These are phyloP conservation scores for Paracanthobrama guichenoti DNA, from an alignment of 2,113 vertebrate genomes.

Conservation along the genomic window DNA sequence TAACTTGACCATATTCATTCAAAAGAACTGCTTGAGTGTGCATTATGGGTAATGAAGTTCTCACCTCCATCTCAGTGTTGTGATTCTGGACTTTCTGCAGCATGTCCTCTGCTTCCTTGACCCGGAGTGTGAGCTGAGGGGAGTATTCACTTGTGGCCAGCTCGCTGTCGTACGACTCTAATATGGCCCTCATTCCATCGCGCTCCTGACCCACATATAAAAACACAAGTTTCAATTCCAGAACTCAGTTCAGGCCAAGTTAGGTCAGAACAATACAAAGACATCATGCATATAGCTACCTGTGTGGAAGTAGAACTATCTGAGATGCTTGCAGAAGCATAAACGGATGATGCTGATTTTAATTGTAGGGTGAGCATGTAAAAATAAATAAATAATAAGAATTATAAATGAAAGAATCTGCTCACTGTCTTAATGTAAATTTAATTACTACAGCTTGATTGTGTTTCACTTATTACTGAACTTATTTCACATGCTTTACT, in stretches of 20 bases:
- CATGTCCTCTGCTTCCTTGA: slow-evolving; percentile 88
- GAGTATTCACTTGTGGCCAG: slow-evolving; percentile 83
- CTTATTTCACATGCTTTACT: neutral
- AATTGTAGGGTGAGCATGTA: neutral
- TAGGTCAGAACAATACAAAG: neutral
- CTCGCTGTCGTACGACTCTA: slow-evolving; percentile 93
- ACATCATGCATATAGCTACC: neutral
- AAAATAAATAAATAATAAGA: neutral
- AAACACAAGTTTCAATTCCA: neutral
- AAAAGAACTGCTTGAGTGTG: neutral
- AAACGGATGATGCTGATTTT: neutral
- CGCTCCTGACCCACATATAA: slow-evolving; percentile 80
- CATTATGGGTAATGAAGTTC: slow-evolving; percentile 2
- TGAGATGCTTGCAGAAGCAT: neutral
- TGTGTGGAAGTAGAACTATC: neutral
- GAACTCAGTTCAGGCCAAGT: neutral
- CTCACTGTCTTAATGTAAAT: neutral
- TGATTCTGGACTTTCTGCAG: slow-evolving; percentile 85
- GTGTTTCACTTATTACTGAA: slow-evolving; percentile 4
- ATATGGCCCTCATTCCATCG: slow-evolving; percentile 90
- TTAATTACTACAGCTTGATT: slow-evolving; percentile 18
- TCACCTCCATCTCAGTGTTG: slow-evolving; percentile 89
- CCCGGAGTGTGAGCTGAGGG: slow-evolving; percentile 84
- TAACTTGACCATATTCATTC: neutral
- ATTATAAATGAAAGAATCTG: neutral